Evolutionary conservation across 2,113 vertebrate species (phyloP).

Genomic region (Eurystomus gularis): DNA sequence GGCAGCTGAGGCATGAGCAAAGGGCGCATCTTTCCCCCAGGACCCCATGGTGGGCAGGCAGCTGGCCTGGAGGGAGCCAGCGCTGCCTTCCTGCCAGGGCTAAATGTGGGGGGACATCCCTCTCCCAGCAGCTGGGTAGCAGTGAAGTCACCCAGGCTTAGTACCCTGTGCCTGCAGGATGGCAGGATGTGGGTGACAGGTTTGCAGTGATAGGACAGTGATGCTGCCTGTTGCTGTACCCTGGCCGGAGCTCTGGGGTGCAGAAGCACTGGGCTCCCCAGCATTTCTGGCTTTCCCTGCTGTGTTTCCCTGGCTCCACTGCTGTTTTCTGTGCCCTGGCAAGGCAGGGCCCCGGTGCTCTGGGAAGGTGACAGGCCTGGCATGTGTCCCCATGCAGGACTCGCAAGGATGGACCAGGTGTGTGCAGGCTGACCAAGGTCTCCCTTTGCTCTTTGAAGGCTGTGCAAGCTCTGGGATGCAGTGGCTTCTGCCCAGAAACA

Average conservation of each 20-base stretch:
- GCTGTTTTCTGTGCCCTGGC: background rate
- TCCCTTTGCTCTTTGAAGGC: background rate
- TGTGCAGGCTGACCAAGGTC: background rate
- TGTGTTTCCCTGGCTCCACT: no score
- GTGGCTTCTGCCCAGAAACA: background rate
- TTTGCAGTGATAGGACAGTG: background rate
- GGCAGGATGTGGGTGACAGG: background rate
- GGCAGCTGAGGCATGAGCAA: accelerated
- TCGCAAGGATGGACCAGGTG: background rate
- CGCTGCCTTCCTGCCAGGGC: background rate
- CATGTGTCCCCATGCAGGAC: background rate
- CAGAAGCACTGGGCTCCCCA: background rate
- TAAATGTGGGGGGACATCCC: background rate
- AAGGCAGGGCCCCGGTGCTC: background rate
- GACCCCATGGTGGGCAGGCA: background rate
- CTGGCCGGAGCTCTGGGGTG: background rate
- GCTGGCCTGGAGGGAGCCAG: background rate
- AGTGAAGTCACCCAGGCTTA: accelerated
- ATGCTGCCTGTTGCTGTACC: background rate
- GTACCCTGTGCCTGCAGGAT: background rate
- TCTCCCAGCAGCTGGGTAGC: background rate
- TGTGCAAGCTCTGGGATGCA: background rate
- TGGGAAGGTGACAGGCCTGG: background rate
- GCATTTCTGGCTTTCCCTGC: background rate
- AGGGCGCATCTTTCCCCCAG: background rate